A percentile compares a stretch with the other conserved stretches of the same genome.
Conservation (phyloP, 2,888 invertebrate species). For the Eupithecia pulchellata region DNA sequence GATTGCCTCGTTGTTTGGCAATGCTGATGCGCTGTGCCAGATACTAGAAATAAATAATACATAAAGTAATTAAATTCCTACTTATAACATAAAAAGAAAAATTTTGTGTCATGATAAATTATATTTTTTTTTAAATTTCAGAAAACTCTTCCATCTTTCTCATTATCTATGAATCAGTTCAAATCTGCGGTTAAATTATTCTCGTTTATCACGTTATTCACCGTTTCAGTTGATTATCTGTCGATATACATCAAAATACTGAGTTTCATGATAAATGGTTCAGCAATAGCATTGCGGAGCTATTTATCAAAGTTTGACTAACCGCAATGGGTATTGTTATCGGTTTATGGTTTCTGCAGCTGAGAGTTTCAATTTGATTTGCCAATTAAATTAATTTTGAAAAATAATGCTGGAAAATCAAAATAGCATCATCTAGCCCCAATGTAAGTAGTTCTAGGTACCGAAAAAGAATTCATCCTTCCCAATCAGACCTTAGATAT, state of each 20-base stretch:
- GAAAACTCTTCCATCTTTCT: slow-evolving; percentile 11
- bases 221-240: slow-evolving; percentile 34
- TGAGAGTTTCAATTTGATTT: not conserved
- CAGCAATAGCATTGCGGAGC: slow-evolving; percentile 3
- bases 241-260: slow-evolving; percentile 36
- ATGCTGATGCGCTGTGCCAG: no score
- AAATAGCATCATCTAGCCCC: no score
- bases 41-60: no score
- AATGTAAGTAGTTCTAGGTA: no score
- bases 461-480: no score
- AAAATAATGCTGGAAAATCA: no score
- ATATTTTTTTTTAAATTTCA: not conserved
- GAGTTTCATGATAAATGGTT: slow-evolving; percentile 30
- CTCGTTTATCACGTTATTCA: slow-evolving; percentile 38
- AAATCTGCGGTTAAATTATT: slow-evolving; percentile 38
- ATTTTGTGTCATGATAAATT: no score
- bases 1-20: no score
- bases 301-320: not conserved
- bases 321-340: not conserved
- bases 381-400: no score
- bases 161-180: slow-evolving; percentile 22
- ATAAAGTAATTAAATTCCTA: no score
- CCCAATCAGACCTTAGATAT: no score
- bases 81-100: no score
- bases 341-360: not conserved